These are phyloP conservation scores for Leiothrix lutea DNA, from an alignment of 2,113 vertebrate species.

Conservation along the genomic window DNA sequence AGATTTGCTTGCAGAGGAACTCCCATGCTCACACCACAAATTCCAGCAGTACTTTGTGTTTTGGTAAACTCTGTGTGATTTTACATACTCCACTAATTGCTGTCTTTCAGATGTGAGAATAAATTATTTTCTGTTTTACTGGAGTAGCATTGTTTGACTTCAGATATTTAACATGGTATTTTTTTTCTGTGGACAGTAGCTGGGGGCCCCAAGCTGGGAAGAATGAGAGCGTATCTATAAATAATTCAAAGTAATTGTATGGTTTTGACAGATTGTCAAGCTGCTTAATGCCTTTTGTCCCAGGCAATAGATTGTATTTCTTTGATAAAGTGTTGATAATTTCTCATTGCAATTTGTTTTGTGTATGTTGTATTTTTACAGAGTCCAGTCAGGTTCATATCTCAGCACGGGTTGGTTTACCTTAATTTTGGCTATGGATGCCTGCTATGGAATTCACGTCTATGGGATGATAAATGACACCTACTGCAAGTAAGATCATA, in stretches of 20 bases:
- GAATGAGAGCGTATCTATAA: slow-evolving; percentile 69
- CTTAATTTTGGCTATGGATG: slow-evolving; percentile 97
- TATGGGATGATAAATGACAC: slow-evolving; percentile 99
- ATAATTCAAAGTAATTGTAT: slow-evolving; percentile 80
- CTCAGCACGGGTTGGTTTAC: slow-evolving; percentile 99
- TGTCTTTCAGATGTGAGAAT: background rate
- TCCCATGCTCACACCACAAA: background rate
- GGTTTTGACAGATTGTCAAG: slow-evolving; percentile 79
- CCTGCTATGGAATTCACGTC: slow-evolving; percentile 94
- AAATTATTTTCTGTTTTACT: slow-evolving; percentile 35
- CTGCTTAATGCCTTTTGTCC: slow-evolving; percentile 68
- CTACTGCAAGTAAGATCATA: slow-evolving; percentile 94
- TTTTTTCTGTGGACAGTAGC: slow-evolving; percentile 19
- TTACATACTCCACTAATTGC: slow-evolving; percentile 23
- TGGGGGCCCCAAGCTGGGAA: slow-evolving; percentile 44
- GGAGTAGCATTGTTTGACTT: slow-evolving; percentile 49
- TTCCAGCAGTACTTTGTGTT: background rate
- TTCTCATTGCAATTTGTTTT: slow-evolving; percentile 69
- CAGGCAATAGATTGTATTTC: slow-evolving; percentile 70
- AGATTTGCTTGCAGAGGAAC: background rate
- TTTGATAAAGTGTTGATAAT: slow-evolving; percentile 59
- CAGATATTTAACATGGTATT: slow-evolving; percentile 41
- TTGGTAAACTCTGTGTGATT: background rate
- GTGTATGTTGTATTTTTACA: slow-evolving; percentile 72
- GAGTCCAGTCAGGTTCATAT: slow-evolving; percentile 96